A percentile compares a stretch with the other conserved stretches of the same genome.
Evolutionary conservation across 2,888 invertebrate genomes (phyloP).

Genomic region (Drosophila picticornis): DNA sequence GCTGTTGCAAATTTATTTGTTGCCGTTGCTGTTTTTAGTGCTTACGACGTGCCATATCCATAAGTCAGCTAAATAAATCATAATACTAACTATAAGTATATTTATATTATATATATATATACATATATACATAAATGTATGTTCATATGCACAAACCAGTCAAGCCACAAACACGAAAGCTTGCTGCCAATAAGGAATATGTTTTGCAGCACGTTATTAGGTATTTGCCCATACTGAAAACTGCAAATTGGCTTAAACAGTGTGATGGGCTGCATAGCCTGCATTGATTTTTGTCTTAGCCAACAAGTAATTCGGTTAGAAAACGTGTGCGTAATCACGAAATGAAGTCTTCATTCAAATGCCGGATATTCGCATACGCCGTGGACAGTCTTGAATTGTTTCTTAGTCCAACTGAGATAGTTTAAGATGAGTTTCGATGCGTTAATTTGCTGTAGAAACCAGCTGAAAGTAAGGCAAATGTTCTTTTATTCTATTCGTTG

Average conservation of each 20-base stretch:
- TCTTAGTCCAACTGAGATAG: not conserved
- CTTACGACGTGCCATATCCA: constrained; percentile 60
- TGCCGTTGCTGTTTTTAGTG: constrained; percentile 60
- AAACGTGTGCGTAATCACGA: not conserved
- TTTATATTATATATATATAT: not conserved
- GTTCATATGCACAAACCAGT: not conserved
- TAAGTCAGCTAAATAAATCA: constrained; percentile 73
- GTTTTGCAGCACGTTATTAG: not conserved
- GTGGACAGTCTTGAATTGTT: not conserved
- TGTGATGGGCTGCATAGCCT: not conserved
- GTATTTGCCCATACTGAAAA: not conserved
- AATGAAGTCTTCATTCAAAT: not conserved
- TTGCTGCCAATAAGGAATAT: not conserved
- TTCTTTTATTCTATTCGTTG: not conserved
- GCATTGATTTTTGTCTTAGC: not conserved
- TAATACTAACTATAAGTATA: constrained; percentile 58
- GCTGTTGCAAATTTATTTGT: constrained; percentile 79
- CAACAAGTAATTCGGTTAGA: not conserved
- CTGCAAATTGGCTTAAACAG: not conserved
- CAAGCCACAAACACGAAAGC: not conserved
- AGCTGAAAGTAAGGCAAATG: not conserved
- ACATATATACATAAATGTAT: not conserved
- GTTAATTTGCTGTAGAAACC: not conserved
- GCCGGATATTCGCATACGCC: too few species aligned
- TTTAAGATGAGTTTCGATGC: not conserved